These are phyloP conservation scores for Rhyzopertha dominica DNA, from an alignment of 1,140 invertebrate genomes.

Conservation along the genomic window DNA sequence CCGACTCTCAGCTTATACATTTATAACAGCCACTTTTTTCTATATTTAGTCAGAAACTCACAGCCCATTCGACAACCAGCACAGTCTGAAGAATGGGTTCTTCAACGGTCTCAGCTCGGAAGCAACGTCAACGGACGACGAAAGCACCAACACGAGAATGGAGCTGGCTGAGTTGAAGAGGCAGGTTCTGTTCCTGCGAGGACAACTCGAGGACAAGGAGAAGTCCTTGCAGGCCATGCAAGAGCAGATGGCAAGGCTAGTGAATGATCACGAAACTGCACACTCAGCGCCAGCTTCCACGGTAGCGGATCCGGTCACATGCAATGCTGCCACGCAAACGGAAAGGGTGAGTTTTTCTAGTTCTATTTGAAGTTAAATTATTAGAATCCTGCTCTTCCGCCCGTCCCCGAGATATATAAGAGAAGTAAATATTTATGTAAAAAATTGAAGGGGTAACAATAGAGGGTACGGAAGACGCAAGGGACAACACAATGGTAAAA, in stretches of 20 bases:
- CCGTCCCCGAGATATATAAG: no score
- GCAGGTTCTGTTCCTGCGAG: conserved; percentile 72
- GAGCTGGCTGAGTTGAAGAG: conserved; percentile 71
- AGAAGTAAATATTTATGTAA: no score
- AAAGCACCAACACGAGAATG: conserved; percentile 51
- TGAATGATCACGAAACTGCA: conserved; percentile 42
- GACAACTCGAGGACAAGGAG: conserved; percentile 68
- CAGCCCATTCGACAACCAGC: conserved; percentile 74
- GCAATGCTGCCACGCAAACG: conserved; percentile 68
- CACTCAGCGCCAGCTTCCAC: conserved; percentile 37
- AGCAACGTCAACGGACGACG: conserved; percentile 17
- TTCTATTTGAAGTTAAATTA: conserved; percentile 26
- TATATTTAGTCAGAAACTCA: conserved; percentile 64
- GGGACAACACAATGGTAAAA: no score
- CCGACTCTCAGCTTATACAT: no score
- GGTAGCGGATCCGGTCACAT: conserved; percentile 42
- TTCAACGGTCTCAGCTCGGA: conserved; percentile 55
- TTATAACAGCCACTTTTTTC: no score
- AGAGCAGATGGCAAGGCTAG: conserved; percentile 53
- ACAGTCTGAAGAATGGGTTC: conserved; percentile 70
- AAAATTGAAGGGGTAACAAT: no score
- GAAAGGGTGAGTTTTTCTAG: conserved; percentile 53
- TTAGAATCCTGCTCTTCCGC: conserved; percentile 60
- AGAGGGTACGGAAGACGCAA: no score
- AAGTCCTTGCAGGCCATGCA: conserved; percentile 61